Base-by-base conservation (phyloP, 2,888 invertebrate species). In the Galeopsomyia nigrocyanea region DNA sequence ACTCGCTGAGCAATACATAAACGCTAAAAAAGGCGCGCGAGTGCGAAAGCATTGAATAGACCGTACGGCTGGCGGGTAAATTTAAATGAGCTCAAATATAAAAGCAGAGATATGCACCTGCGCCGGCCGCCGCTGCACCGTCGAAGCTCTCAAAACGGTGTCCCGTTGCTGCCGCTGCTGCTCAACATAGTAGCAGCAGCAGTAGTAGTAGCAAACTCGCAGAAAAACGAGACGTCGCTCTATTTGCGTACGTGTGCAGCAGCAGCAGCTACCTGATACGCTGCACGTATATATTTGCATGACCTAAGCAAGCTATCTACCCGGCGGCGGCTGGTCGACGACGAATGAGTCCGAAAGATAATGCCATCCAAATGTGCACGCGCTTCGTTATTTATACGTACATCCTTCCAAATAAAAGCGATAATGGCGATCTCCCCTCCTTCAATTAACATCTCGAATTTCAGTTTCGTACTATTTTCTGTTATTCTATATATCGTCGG, bases 21-120 rank as follows among this genome's bases (percentile, higher is more conserved):
- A 17, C 39, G 19, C 31, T 31, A 57, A 57, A 39, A 39, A 39
- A 31, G 57, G 57, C 57, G 16, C 56, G 39, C 22, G 10, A 31
- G 16, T 55, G 39, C 22, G 17, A 31, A 31, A 31, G 31, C 31
- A 31, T 31, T 31, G 31, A 31, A 31, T 31, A 31, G 16, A n/a
- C 26, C n/a, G n/a, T n/a, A n/a, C 19, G 26, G 31, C 31, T 31
- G 21, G 31, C 17, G 51, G 16, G 60, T 60, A 68, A 68, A 68
- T 68, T 68, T 51, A 68, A 68, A 68, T 46, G 60, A 67, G 46
- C 53, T 22, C 47, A 68, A 68, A n/a, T n/a, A 68, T 60, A 68
- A 68, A 68, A 60, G 39, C 51, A 53, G n/a, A n/a, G n/a, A n/a
- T n/a, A n/a, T n/a, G n/a, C n/a, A n/a, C 19, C 51, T 26, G 53